Conservation (phyloP, 1,140 invertebrate species). For the Hyles vespertilio region DNA sequence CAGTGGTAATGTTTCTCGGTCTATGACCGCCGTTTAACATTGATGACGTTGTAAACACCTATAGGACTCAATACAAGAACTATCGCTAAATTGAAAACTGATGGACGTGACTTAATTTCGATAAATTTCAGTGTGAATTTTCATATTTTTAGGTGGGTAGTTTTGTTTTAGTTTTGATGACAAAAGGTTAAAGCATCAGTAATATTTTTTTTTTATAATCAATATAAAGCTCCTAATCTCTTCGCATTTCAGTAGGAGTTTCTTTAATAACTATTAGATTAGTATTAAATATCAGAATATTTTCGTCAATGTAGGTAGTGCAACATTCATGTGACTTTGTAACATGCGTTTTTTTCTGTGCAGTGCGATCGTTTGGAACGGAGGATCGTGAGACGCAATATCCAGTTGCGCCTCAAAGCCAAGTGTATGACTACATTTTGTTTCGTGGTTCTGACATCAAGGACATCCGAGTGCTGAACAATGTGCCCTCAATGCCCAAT, state of each 20-base stretch:
- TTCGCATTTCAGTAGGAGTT: no score
- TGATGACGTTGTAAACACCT: conserved; percentile 69
- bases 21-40: conserved; percentile 49
- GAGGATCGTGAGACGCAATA: conserved; percentile 96
- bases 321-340: no score
- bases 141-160: not conserved
- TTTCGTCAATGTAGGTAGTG: no score
- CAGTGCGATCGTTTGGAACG: conserved; percentile 98
- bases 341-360: conserved; percentile 54
- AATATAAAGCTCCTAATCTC: no score
- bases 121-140: not conserved
- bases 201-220: no score
- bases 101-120: not conserved
- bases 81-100: not conserved
- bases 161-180: no score
- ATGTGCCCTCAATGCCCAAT: conserved; percentile 85
- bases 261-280: no score
- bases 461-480: conserved; percentile 96
- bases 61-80: not conserved
- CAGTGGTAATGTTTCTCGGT: conserved; percentile 21
- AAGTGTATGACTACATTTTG: conserved; percentile 99
- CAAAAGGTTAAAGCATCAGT: no score
- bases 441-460: conserved; percentile 99
- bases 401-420: conserved; percentile 95
- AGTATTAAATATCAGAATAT: no score